phyloP scores from a whole-genome alignment of 1,140 invertebrate species.

The Drosophila sp. region DNA sequence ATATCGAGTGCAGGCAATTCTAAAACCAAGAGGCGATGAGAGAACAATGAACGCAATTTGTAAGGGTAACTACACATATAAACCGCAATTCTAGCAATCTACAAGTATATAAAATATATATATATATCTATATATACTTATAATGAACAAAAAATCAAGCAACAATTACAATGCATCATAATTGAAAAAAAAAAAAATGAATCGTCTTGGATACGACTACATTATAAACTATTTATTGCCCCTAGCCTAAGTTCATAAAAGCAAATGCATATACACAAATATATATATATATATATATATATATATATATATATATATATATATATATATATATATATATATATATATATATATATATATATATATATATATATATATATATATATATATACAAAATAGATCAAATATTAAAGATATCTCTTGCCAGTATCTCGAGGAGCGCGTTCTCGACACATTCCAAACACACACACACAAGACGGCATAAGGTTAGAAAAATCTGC shows the following conservation, averaged over 20 bases:
- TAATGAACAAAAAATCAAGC: constrained; percentile 27
- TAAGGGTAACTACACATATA: constrained; percentile 30
- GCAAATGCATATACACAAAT: constrained; percentile 44
- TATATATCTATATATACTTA: constrained; percentile 17
- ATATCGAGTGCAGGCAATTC: constrained; percentile 57
- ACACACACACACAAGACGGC: constrained; percentile 7
- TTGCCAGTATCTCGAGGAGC: constrained; percentile 48
- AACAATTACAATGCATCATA: constrained; percentile 24
- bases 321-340: constrained; percentile 40
- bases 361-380: constrained; percentile 32
- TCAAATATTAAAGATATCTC: constrained; percentile 38
- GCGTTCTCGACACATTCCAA: constrained; percentile 48
- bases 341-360: constrained; percentile 45
- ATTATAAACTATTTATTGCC: constrained; percentile 63
- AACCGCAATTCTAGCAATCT: constrained; percentile 76
- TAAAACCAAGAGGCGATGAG: constrained; percentile 35
- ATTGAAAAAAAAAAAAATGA: constrained; percentile 24
- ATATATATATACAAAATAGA: constrained; percentile 34
- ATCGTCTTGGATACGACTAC: constrained; percentile 13
- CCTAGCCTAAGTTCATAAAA: constrained; percentile 71
- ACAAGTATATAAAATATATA: constrained; percentile 13
- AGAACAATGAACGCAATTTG: constrained; percentile 27
- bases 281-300: constrained; percentile 42
- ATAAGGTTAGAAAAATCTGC: constrained; percentile 45
- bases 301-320: constrained; percentile 25